Conservation (phyloP, 2,888 invertebrate genomes). For the Nomada ruficornis region DNA sequence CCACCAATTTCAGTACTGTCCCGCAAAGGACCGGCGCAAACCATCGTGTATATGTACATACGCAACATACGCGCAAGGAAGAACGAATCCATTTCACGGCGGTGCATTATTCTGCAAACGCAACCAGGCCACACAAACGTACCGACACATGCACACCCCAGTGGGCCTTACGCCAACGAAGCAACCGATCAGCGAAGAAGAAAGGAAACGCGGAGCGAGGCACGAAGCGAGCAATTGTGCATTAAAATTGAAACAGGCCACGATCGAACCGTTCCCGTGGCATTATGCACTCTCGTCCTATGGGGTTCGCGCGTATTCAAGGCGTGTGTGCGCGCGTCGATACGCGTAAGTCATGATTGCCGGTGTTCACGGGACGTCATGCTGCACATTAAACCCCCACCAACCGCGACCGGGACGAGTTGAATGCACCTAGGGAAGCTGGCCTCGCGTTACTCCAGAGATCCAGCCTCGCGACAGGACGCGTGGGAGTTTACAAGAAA, state of each 20-base stretch:
- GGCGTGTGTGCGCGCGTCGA: conserved; percentile 39
- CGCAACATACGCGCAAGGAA: neutral
- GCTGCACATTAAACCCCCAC: conserved; percentile 49
- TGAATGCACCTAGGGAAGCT: conserved; percentile 50
- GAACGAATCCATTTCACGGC: conserved; percentile 24
- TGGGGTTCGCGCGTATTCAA: conserved; percentile 28
- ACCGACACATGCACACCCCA: too few relatives aligned
- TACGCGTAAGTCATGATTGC: conserved; percentile 58
- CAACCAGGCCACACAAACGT: conserved; percentile 19
- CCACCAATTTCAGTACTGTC: too few relatives aligned
- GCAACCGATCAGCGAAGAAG: conserved; percentile 22
- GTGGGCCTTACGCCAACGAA: conserved; percentile 3
- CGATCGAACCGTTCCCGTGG: conserved; percentile 45
- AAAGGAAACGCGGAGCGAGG: conserved; percentile 27
- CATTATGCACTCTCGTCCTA: conserved; percentile 35
- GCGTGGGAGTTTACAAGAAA: conserved; percentile 62
- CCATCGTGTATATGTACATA: too few relatives aligned
- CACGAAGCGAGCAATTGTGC: conserved; percentile 46
- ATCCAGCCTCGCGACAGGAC: conserved; percentile 5
- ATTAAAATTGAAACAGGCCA: conserved; percentile 62
- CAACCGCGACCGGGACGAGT: conserved; percentile 27
- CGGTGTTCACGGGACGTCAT: conserved; percentile 53
- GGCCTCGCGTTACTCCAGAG: conserved; percentile 39
- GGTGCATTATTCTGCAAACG: conserved; percentile 46
- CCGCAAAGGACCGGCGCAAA: too few relatives aligned